phyloP scores from a whole-genome alignment of 2,797 vertebrate genomes.

The Squalus acanthias region DNA sequence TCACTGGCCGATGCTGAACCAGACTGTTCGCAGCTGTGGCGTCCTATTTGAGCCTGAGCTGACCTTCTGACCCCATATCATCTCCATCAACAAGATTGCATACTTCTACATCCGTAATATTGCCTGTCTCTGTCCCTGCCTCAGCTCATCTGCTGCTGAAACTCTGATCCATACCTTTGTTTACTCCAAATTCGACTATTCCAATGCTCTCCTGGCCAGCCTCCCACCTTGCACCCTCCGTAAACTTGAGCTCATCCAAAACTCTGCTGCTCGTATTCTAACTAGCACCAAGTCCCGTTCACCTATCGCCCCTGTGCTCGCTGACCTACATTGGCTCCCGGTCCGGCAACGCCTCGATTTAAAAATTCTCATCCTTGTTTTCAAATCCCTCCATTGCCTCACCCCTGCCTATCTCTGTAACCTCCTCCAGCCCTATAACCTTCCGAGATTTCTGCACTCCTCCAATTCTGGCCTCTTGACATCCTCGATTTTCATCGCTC shows the following conservation, averaged over 20 bases:
- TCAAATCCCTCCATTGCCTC: neutral
- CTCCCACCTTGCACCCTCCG: neutral
- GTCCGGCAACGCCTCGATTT: neutral
- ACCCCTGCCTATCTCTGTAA: neutral
- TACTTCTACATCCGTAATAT: neutral
- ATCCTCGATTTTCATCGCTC: neutral
- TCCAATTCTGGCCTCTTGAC: neutral
- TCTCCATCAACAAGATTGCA: neutral
- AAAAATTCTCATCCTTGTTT: neutral
- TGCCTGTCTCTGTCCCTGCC: neutral
- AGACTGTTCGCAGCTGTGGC: neutral
- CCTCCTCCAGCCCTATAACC: neutral
- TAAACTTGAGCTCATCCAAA: neutral
- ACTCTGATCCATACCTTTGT: neutral
- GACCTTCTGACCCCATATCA: neutral
- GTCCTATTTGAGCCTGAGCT: neutral
- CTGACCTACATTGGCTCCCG: neutral
- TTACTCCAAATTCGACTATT: neutral
- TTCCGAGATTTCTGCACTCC: neutral
- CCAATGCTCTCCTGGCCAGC: neutral
- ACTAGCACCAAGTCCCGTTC: neutral
- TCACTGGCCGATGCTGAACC: neutral
- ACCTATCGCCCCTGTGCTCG: neutral
- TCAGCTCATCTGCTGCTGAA: neutral
- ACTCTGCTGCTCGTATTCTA: neutral